Conservation (phyloP, 2,888 invertebrate genomes). For the Meteorus cinctellus region DNA sequence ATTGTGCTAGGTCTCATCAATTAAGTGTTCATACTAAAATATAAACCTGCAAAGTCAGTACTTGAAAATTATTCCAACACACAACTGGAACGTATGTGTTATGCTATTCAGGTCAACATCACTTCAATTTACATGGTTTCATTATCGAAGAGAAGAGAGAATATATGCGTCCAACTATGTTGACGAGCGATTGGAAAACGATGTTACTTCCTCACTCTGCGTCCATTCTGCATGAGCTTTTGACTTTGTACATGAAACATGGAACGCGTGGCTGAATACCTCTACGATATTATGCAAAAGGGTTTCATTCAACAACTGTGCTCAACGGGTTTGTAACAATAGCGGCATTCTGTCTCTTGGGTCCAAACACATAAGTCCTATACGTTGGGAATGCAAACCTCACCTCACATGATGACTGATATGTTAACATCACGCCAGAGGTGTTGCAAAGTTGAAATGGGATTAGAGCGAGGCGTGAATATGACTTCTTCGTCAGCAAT, state of each 20-base stretch:
- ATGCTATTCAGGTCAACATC: neutral
- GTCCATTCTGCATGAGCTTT: neutral
- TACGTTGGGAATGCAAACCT: too few species aligned
- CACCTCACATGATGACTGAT: too few species aligned
- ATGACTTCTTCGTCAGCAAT: too few species aligned
- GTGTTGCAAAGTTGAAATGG: too few species aligned
- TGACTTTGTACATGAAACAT: too few species aligned
- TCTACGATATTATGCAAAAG: too few species aligned
- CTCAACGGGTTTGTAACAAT: too few species aligned
- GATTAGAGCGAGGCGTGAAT: too few species aligned
- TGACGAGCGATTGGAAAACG: conserved; percentile 3
- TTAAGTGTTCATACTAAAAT: neutral
- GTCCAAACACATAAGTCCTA: too few species aligned
- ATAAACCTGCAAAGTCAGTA: neutral
- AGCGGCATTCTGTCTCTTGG: too few species aligned
- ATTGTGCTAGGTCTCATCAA: neutral
- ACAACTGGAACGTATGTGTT: neutral
- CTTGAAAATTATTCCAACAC: neutral
- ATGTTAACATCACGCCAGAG: too few species aligned
- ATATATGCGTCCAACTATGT: neutral
- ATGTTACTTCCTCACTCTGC: neutral
- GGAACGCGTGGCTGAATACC: neutral
- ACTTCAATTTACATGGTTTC: neutral
- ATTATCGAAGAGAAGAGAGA: neutral
- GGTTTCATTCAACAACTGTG: too few species aligned